Conservation (phyloP, 2,888 invertebrate genomes). For the Penaeus monodon region DNA sequence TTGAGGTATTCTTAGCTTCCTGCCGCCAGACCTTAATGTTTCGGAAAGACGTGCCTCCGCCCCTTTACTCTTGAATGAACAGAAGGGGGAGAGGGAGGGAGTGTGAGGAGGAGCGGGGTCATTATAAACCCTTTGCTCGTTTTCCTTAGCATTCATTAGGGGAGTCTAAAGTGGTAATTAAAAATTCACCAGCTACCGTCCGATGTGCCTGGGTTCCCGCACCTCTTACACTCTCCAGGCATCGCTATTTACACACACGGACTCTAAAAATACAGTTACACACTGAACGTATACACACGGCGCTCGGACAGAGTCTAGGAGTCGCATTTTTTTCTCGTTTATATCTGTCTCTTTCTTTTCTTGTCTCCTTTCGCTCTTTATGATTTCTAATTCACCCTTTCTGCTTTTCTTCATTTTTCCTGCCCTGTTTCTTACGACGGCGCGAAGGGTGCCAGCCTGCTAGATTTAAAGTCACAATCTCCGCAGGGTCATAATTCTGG, state of each 20-base stretch:
- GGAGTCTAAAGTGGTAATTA: conserved; percentile 53
- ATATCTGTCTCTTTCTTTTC: not conserved
- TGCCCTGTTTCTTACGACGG: too few species aligned
- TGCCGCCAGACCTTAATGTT: too few species aligned
- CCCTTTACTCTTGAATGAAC: too few species aligned
- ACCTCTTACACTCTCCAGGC: not conserved
- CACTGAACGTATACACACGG: too few species aligned
- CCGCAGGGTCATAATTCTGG: conserved; percentile 4
- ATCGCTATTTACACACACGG: too few species aligned
- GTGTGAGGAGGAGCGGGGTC: not conserved
- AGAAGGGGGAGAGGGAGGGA: not conserved
- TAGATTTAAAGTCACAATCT: not conserved
- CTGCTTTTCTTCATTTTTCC: too few species aligned
- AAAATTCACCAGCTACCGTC: conserved; percentile 43
- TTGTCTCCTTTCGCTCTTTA: not conserved
- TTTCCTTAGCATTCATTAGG: conserved; percentile 55
- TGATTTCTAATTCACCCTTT: too few species aligned
- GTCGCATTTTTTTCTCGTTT: not conserved
- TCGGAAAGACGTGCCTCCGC: too few species aligned
- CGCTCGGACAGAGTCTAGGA: too few species aligned
- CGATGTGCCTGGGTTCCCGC: conserved; percentile 28
- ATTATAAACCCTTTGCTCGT: conserved; percentile 42
- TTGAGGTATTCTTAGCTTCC: too few species aligned
- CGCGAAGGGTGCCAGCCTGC: too few species aligned
- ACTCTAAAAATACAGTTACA: too few species aligned